Base-by-base conservation (phyloP, 1,140 invertebrate genomes). In the Copidosoma floridanum region DNA sequence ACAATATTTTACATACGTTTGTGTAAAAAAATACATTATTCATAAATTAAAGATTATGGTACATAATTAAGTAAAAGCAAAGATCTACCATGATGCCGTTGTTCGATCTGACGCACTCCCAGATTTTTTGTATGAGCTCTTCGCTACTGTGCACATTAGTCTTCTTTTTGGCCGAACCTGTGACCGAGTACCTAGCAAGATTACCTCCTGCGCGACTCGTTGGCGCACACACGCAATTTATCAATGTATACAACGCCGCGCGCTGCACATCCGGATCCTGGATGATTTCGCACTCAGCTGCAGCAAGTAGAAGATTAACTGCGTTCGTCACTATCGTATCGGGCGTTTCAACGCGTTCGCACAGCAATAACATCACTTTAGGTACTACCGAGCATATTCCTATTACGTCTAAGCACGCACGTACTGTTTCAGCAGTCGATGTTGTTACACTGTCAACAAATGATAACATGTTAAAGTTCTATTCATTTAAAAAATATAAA, bases 221-320 rank as follows among this genome's bases (percentile, higher is more conserved):
- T 0, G 95, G 94, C 12, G 92, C 92, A 81, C 94, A 97, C 3
- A 97, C 92, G 79, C 93, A 95, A 74, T 96, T 97, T 43, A 94
- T 90, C 24, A 98, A 83, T 10, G 95, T 89, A 65, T 89, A 86
- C 0, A 98, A 79, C 0, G 95, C 94, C 0, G 94, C 89, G 71
- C 92, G 91, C 72, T 96, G 90, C 0, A 97, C 93, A 71, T 98
- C 95, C 0, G 93, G 84, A 72, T 97, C 94, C 3, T 86, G 83
- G 0, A 94, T 86, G 26, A 95, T 90, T 75, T 97, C 93, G 3
- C 94, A 93, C 72, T 95, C 93, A 5, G 93, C 92, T 10, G 93
- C 89, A 4, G 90, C 90, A 70, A 94, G 74, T 44, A 93, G 84
- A 41, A 95, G 86, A 71, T 88, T 88, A 50, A 89, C 85, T 16